Base-by-base conservation (phyloP, 2,888 invertebrate genomes). In the Melieria omissa region DNA sequence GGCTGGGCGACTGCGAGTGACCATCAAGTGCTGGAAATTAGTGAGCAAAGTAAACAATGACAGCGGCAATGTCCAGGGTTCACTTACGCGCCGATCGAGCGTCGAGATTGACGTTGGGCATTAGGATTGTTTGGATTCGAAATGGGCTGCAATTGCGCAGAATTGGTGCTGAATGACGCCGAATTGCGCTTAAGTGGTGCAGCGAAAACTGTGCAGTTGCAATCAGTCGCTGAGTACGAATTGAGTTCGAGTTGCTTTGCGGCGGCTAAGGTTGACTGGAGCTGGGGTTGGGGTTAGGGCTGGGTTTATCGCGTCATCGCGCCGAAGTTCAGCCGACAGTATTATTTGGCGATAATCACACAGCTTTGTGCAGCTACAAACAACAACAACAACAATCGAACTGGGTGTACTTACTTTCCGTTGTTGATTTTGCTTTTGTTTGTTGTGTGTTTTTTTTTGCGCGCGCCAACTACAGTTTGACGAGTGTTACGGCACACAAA, bases 1-100 rank as follows among this genome's bases (percentile, higher is more conserved):
- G 29, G 29, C 29, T 29, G 29, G 29, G 29, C 29, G 29, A 29
- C 29, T 29, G 29, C 29, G 29, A 29, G 29, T 78, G 82, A 79
- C 81, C 82, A 83, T 84, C 83, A 84, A 82, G 80, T 29, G 29
- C 29, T 80, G 79, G 79, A 84, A 84, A 83, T 83, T 83, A 81
- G 81, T 80, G 75, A 75, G 70, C 67, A 74, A 72, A 70, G 73
- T 61, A 71, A 67, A 55, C 60, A 61, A 69, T 41, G 60, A 70
- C 70, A 72, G 70, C 52, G 46, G 41, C 14, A 10, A 47, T 62
- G 62, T 29, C 29, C 29, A 29, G 29, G 29, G 29, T 29, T 29
- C 29, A 29, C 29, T 29, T 29, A 29, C 29, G 29, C 29, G 29
- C 29, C 29, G 29, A 29, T 8, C 46, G 61, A 41, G 29, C 46